Percentiles rank a stretch among this genome's conserved stretches.
Conservation (phyloP, 2,113 vertebrate species). For the Melanotaenia duboulayi region DNA sequence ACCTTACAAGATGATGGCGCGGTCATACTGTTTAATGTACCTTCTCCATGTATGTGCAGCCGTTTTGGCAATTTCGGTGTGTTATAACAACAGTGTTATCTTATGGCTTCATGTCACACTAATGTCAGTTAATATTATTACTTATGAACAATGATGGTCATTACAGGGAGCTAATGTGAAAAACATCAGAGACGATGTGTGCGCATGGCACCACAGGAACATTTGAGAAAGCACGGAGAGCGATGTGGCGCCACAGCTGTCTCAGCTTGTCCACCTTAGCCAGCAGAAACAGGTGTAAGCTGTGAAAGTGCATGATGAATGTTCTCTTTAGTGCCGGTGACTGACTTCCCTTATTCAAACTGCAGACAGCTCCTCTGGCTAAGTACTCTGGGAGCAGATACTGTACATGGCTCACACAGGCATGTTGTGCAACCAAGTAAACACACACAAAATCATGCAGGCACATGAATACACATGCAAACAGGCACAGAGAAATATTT, state of each 20-base stretch:
- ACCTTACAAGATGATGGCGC: background rate
- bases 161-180: constrained; percentile 63
- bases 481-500: constrained; percentile 16
- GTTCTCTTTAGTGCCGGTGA: constrained; percentile 79
- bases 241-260: constrained; percentile 66
- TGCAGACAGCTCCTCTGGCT: constrained; percentile 74
- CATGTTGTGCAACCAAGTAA: constrained; percentile 44
- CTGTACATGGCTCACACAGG: constrained; percentile 68
- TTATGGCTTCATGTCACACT: constrained; percentile 2
- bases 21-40: constrained; percentile 38
- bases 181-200: constrained; percentile 56
- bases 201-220: constrained; percentile 53
- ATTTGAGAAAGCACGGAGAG: constrained; percentile 64
- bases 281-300: constrained; percentile 81
- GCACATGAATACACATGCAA: background rate
- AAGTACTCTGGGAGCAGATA: constrained; percentile 69
- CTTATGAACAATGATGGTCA: constrained; percentile 48
- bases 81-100: constrained; percentile 12
- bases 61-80: constrained; percentile 29
- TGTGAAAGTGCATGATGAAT: constrained; percentile 77
- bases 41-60: constrained; percentile 8
- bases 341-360: constrained; percentile 81
- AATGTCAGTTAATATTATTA: constrained; percentile 54
- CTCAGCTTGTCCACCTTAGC: constrained; percentile 72
- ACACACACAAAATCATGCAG: background rate